A percentile compares a stretch with the other conserved stretches of the same genome.
phyloP scores from a whole-genome alignment of 2,113 vertebrate genomes.

The Chloropsis cyanopogon region DNA sequence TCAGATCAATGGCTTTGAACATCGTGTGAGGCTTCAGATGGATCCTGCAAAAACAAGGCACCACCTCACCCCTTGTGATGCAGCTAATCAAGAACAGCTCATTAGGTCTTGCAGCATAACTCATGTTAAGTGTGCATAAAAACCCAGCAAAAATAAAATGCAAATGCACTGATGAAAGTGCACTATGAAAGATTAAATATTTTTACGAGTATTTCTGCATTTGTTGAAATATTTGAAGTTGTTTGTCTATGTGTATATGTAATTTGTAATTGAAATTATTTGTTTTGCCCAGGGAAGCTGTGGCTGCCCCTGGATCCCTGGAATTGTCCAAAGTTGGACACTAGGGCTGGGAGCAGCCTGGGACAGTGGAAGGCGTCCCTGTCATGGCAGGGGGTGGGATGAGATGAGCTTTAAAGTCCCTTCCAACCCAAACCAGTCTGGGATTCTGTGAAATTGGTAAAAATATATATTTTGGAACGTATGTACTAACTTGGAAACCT shows the following conservation, averaged over 20 bases:
- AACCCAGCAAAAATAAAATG: neutral
- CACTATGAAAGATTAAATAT: neutral
- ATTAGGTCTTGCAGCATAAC: neutral
- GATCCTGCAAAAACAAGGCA: neutral
- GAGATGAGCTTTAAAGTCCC: fast-evolving
- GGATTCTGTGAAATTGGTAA: neutral
- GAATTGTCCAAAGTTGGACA: neutral
- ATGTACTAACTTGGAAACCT: neutral
- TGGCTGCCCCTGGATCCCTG: neutral
- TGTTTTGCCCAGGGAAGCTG: neutral
- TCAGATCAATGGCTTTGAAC: neutral
- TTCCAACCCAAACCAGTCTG: neutral
- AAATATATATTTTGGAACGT: neutral
- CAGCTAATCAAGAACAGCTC: neutral
- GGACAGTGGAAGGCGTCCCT: neutral
- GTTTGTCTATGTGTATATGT: neutral
- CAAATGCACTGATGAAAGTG: neutral
- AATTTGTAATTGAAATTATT: neutral
- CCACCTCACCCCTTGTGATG: neutral
- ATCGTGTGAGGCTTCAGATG: neutral
- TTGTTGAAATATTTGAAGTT: neutral
- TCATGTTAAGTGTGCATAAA: neutral
- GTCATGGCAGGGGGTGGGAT: fast-evolving
- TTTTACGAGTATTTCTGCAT: neutral
- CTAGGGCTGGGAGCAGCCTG: fast-evolving